Base-by-base conservation (phyloP, 2,888 invertebrate genomes). In the Strigamia maritima region DNA sequence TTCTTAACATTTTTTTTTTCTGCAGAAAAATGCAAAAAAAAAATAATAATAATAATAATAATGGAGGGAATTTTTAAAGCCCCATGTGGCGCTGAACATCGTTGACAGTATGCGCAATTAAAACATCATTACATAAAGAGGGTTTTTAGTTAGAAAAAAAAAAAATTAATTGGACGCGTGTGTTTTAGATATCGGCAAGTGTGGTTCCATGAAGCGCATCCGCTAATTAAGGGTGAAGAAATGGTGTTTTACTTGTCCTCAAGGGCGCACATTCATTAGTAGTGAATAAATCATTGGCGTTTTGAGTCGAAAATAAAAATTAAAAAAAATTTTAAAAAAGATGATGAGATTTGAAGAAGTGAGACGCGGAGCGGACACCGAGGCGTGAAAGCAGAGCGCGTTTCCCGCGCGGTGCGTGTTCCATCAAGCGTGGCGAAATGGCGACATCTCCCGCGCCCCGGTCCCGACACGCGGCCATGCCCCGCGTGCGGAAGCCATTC, bases 51-150 rank as follows among this genome's bases (percentile, higher is more conserved):
- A 49, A n/a, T 6, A 49, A 49, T 6, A 49, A 49, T 6, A 49
- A 49, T 7, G n/a, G 31, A 31, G 31, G 3, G 49, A 49, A 10
- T 49, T n/a, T 49, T 49, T 10, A n/a, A n/a, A n/a, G 14, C 49
- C 49, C 49, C 49, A 49, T 49, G n/a, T 49, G 49, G 14, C 14
- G 49, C 49, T 10, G n/a, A 49, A 49, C 14, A 49, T 49, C n/a
- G 49, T 49, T 49, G 49, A 49, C 49, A 49, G 49, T n/a, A 49
- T 49, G 49, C n/a, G n/a, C 49, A 49, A 49, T 49, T 49, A 49
- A 49, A 49, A 49, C 49, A 49, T 49, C 49, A 49, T 49, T 49
- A 31, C 31, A 7, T 10, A 49, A n/a, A n/a, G 49, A 2, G 49
- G n/a, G n/a, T n/a, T n/a, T n/a, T n/a, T n/a, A n/a, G n/a, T n/a